These are phyloP conservation scores for Podocnemis expansa DNA, from an alignment of 2,113 vertebrate species.

Conservation along the genomic window DNA sequence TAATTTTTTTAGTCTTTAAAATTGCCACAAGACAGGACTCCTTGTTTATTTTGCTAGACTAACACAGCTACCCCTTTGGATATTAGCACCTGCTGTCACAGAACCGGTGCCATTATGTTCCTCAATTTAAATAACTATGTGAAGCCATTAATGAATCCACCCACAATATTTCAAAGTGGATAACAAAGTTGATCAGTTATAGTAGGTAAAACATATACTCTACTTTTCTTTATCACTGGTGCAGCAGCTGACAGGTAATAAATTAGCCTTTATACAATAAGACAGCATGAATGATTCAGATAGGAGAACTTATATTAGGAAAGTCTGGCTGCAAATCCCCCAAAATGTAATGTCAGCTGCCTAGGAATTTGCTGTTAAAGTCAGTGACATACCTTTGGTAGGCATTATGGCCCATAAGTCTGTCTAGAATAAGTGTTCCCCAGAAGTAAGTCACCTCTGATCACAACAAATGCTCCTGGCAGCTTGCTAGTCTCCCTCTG, in stretches of 20 bases:
- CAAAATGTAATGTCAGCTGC: neutral
- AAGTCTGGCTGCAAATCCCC: neutral
- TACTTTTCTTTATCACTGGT: neutral
- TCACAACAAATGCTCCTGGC: neutral
- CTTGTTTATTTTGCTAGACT: too few relatives aligned
- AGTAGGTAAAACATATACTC: neutral
- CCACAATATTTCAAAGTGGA: neutral
- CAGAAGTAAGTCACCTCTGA: neutral
- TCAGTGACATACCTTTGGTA: neutral
- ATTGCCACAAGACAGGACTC: too few relatives aligned
- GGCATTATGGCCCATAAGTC: neutral
- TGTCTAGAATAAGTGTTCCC: neutral
- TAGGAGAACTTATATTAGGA: neutral
- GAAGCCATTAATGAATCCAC: neutral
- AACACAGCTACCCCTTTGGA: too few relatives aligned
- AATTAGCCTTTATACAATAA: neutral
- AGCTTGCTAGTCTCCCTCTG: neutral
- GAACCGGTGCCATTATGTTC: neutral
- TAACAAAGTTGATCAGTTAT: neutral
- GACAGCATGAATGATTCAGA: slow-evolving; percentile 8
- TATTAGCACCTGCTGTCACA: neutral
- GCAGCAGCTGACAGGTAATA: neutral
- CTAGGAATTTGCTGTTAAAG: neutral
- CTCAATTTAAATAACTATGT: neutral
- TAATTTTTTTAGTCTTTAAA: too few relatives aligned